Evolutionary conservation across 1,140 invertebrate species (phyloP), one percentile per base, ranked within the genome.

Genomic region (Varroa destructor): DNA sequence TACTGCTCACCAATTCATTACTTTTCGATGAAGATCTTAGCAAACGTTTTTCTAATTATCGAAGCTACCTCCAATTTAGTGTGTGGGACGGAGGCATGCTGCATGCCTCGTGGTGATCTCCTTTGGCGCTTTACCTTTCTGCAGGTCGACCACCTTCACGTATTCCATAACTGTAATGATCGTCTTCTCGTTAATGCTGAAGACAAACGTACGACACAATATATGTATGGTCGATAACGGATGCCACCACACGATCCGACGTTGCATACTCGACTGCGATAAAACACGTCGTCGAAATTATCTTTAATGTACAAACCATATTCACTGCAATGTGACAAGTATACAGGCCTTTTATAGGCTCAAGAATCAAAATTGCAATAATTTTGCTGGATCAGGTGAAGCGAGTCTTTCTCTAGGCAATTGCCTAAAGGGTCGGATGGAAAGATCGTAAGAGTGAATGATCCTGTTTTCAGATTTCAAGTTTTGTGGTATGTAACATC

Each of bases 91-190:
- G 25, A 25, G 25, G 25, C 25, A 25, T 25, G 25, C 25, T 25
- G 25, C 25, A 25, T 25, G 25, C 25, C 25, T 25, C 25, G 25
- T 25, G 25, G 25, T 25, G 25, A 25, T 25, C 25, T 25, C 25
- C 25, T 25, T 25, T 25, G 25, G 25, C 25, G 25, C 25, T 25
- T 25, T 43, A 67, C 61, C 61, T 67, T 67, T 67, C 40, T 67
- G 61, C 40, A 67, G 40, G 8, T 67, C 61, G 40, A 67, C 61
- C 46, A 37, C 61, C 36, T 67, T 67, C 40, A 67, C 10, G 37
- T 67, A 67, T 37, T 67, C 61, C 61, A 67, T 67, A 40, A 67
- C 46, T n/a, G 61, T 67, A 2, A 67, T 40, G 12, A 37, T 67
- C 2, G 14, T 12, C 36, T 40, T 67, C 46, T 67, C 61, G 46